Conservation (phyloP, 2,888 invertebrate genomes). For the Coelopa pilipes region DNA sequence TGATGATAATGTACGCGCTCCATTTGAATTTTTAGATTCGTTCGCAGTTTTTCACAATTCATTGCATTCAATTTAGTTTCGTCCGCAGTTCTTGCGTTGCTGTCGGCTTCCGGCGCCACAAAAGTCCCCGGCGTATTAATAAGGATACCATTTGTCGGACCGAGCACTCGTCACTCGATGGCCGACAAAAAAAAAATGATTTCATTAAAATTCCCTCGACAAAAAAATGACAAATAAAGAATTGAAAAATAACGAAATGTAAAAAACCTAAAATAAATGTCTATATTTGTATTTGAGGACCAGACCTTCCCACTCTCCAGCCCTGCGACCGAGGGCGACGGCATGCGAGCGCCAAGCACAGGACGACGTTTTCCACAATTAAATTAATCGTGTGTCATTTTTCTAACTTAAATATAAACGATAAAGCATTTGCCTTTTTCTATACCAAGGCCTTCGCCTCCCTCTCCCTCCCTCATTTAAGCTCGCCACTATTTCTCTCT, state of each 20-base stretch:
- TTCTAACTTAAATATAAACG: conserved; percentile 60
- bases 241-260: conserved; percentile 35
- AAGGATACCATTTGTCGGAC: conserved; percentile 59
- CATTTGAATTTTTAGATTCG: conserved; percentile 7
- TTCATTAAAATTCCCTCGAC: conserved; percentile 7
- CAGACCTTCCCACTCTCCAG: no score
- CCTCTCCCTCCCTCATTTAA: no score
- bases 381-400: conserved; percentile 64
- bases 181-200: conserved; percentile 17
- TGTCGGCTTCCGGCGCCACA: conserved; percentile 41
- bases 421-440: conserved; percentile 40
- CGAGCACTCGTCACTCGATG: conserved; percentile 11
- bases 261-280: conserved; percentile 52
- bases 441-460: no score
- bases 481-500: conserved; percentile 10
- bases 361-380: conserved; percentile 57
- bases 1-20: neutral
- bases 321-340: neutral
- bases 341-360: conserved; percentile 1
- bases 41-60: conserved; percentile 3
- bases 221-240: no score
- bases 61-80: neutral
- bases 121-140: conserved; percentile 59
- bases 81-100: conserved; percentile 37
- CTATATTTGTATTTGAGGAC: conserved; percentile 51